These are phyloP conservation scores for Fregata magnificens DNA, from an alignment of 2,113 vertebrate genomes.

Conservation along the genomic window DNA sequence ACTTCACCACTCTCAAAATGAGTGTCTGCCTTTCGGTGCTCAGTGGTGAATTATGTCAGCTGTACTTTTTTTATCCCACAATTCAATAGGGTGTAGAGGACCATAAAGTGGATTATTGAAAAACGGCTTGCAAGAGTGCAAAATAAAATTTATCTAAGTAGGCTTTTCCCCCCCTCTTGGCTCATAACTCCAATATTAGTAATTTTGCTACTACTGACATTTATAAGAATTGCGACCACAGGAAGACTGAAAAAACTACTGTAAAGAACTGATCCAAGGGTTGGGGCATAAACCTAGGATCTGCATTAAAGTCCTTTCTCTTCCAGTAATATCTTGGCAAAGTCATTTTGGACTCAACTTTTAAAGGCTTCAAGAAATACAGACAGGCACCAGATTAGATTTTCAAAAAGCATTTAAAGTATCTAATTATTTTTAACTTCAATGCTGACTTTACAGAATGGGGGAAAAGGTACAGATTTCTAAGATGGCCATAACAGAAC, in stretches of 20 bases:
- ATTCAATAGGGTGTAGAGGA: background rate
- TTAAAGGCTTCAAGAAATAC: background rate
- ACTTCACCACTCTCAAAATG: background rate
- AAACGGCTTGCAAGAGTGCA: conserved; percentile 10
- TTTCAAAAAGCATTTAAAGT: background rate
- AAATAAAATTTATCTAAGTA: conserved; percentile 38
- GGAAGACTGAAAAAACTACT: background rate
- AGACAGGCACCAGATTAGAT: background rate
- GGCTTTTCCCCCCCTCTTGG: background rate
- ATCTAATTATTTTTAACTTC: background rate
- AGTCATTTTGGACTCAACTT: background rate
- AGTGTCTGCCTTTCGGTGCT: background rate
- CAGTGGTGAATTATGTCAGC: conserved; percentile 3
- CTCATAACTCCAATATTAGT: conserved; percentile 7
- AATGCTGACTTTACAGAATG: background rate
- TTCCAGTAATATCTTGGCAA: background rate
- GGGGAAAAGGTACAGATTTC: background rate
- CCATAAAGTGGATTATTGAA: conserved; percentile 26
- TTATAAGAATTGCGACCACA: background rate
- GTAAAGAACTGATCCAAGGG: background rate
- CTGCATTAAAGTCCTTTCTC: background rate
- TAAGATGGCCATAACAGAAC: background rate
- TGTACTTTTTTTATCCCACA: background rate
- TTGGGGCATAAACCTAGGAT: background rate
- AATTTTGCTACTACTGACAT: conserved; percentile 20